These are phyloP conservation scores for Allygus modestus DNA, from an alignment of 2,888 invertebrate genomes.

Conservation along the genomic window DNA sequence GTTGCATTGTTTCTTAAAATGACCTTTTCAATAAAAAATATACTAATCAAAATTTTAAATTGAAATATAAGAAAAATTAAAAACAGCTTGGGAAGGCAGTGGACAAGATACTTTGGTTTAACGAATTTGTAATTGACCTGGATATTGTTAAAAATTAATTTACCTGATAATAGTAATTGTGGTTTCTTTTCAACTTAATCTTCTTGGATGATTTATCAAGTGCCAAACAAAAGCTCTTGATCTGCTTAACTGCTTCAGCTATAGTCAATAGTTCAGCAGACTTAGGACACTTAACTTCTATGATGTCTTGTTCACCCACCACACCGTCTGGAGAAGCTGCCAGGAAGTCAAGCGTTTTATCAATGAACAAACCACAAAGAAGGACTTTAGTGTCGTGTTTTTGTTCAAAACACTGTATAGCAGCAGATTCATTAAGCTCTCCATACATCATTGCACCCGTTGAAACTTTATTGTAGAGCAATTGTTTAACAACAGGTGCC, in stretches of 20 bases:
- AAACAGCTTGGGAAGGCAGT: too few species aligned
- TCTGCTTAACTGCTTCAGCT: constrained; percentile 23
- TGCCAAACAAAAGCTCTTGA: constrained; percentile 36
- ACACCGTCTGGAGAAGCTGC: constrained; percentile 49
- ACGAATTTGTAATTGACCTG: too few species aligned
- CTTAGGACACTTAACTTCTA: constrained; percentile 47
- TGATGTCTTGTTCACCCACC: constrained; percentile 38
- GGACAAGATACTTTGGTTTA: too few species aligned
- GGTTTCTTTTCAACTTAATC: constrained; percentile 6
- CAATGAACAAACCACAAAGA: constrained; percentile 48
- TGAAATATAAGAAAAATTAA: too few species aligned
- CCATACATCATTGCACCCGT: constrained; percentile 57
- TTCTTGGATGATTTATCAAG: neutral
- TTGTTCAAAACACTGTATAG: constrained; percentile 38
- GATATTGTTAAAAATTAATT: neutral
- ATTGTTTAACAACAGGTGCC: constrained; percentile 59
- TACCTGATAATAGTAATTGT: constrained; percentile 52
- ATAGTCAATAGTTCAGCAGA: constrained; percentile 46
- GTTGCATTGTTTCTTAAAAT: too few species aligned
- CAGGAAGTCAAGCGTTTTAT: constrained; percentile 33
- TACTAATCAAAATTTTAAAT: too few species aligned
- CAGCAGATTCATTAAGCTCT: constrained; percentile 54
- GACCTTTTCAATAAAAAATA: too few species aligned
- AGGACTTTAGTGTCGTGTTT: constrained; percentile 26
- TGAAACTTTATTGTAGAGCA: constrained; percentile 56